These are phyloP conservation scores for Lacanobia oleracea DNA, from an alignment of 2,888 invertebrate genomes.

Conservation along the genomic window DNA sequence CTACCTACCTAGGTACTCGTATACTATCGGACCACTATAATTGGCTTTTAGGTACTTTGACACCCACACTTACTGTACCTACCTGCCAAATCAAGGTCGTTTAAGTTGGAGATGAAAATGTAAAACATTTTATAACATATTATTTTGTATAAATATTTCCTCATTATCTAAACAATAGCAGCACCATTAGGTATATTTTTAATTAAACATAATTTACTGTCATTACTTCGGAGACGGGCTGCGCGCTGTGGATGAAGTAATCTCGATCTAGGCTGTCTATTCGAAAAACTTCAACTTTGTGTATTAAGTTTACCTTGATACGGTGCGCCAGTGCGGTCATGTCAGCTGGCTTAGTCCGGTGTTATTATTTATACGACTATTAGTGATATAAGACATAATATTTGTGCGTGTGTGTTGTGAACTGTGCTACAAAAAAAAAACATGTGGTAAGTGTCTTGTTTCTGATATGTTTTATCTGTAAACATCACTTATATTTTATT, in stretches of 20 bases:
- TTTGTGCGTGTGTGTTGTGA: slow-evolving; percentile 38
- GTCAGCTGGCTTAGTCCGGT: slow-evolving; percentile 54
- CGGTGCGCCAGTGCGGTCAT: slow-evolving; percentile 66
- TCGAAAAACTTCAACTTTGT: slow-evolving; percentile 59
- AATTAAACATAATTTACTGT: slow-evolving; percentile 23
- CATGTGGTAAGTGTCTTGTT: slow-evolving; percentile 69
- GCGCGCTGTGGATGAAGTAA: slow-evolving; percentile 45
- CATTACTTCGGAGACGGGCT: slow-evolving; percentile 24
- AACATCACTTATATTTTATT: neutral
- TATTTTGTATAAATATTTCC: neutral
- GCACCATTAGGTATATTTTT: neutral
- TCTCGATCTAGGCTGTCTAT: slow-evolving; percentile 55
- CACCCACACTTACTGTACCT: slow-evolving; percentile 13
- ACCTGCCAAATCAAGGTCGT: slow-evolving; percentile 57
- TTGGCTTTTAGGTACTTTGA: slow-evolving; percentile 35
- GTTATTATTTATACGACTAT: slow-evolving; percentile 48
- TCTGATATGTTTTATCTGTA: neutral
- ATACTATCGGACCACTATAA: slow-evolving; percentile 34
- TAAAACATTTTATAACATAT: neutral
- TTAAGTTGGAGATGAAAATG: neutral
- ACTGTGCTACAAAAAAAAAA: slow-evolving; percentile 34
- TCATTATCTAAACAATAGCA: neutral
- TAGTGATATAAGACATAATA: slow-evolving; percentile 50
- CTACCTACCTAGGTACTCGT: neutral
- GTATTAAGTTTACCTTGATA: slow-evolving; percentile 71